A percentile compares a stretch with the other conserved stretches of the same genome.
These are phyloP conservation scores for Tillus elongatus DNA, from an alignment of 2,888 invertebrate species.

Conservation along the genomic window DNA sequence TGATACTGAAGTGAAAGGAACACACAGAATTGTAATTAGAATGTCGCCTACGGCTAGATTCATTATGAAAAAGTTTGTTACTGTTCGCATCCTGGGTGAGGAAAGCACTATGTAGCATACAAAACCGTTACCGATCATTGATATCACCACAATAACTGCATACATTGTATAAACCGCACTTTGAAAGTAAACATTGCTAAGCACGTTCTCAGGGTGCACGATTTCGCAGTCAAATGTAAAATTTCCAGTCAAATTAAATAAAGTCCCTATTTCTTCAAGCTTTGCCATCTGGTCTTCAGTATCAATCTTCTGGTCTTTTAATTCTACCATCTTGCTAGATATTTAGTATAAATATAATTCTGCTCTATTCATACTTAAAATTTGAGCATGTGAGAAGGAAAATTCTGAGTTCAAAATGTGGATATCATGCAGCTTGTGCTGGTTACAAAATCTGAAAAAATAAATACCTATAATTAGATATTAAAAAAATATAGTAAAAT, in stretches of 20 bases:
- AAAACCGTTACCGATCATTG: slow-evolving; percentile 64
- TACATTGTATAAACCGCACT: slow-evolving; percentile 61
- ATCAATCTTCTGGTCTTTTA: too few relatives aligned
- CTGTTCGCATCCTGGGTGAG: slow-evolving; percentile 79
- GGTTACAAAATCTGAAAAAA: too few relatives aligned
- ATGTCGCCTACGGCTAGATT: slow-evolving; percentile 85
- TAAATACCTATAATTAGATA: too few relatives aligned
- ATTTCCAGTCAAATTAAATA: slow-evolving; percentile 5
- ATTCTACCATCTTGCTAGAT: too few relatives aligned
- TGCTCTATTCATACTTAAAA: too few relatives aligned
- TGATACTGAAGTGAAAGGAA: slow-evolving; percentile 82
- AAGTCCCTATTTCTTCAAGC: too few relatives aligned
- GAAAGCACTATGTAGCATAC: slow-evolving; percentile 82
- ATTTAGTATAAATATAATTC: too few relatives aligned
- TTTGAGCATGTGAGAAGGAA: too few relatives aligned
- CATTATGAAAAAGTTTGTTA: slow-evolving; percentile 87
- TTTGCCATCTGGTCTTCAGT: too few relatives aligned
- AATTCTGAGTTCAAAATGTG: too few relatives aligned
- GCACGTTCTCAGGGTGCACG: slow-evolving; percentile 19
- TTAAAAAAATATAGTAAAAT: too few relatives aligned
- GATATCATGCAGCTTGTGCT: too few relatives aligned
- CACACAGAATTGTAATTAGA: slow-evolving; percentile 81
- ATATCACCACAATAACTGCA: slow-evolving; percentile 59
- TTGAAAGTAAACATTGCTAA: slow-evolving; percentile 47
- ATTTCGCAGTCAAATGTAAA: slow-evolving; percentile 19